Conservation (phyloP, 2,113 vertebrate species). For the Dissostichus mawsoni region DNA sequence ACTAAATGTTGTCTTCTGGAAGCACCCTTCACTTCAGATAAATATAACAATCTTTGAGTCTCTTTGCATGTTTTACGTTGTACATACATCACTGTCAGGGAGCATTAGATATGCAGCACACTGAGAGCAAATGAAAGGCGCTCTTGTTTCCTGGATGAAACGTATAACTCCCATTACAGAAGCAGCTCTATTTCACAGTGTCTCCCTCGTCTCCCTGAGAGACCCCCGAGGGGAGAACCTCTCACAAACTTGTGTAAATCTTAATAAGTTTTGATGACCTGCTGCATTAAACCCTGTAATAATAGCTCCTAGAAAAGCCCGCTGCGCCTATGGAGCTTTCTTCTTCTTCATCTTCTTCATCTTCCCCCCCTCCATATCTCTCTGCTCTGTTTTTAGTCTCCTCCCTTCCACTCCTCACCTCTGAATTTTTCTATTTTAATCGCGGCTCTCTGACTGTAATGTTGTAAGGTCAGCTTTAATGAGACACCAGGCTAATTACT, state of each 20-base stretch:
- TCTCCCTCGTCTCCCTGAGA: slow-evolving; percentile 29
- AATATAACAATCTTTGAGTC: too few relatives aligned
- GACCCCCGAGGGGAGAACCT: slow-evolving; percentile 35
- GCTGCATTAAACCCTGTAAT: slow-evolving; percentile 70
- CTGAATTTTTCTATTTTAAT: slow-evolving; percentile 58
- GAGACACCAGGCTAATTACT: slow-evolving; percentile 90
- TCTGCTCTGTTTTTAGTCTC: background rate
- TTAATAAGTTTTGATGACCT: slow-evolving; percentile 79
- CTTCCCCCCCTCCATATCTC: background rate
- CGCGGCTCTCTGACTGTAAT: slow-evolving; percentile 70
- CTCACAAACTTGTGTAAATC: slow-evolving; percentile 72
- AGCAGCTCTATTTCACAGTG: slow-evolving; percentile 37
- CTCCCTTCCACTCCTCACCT: slow-evolving; percentile 2
- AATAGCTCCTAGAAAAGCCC: slow-evolving; percentile 63
- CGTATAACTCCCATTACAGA: slow-evolving; percentile 56
- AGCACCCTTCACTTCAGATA: too few relatives aligned
- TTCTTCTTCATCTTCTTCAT: background rate
- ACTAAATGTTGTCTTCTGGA: too few relatives aligned
- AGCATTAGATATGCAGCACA: slow-evolving; percentile 9
- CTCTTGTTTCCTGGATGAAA: slow-evolving; percentile 19
- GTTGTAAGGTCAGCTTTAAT: slow-evolving; percentile 86
- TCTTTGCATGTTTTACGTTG: too few relatives aligned
- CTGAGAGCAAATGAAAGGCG: slow-evolving; percentile 22
- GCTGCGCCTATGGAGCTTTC: slow-evolving; percentile 23
- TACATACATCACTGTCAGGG: slow-evolving; percentile 50